A percentile compares a stretch with the other conserved stretches of the same genome.
Conservation (phyloP, 2,113 vertebrate species). For the Dromas ardeola region DNA sequence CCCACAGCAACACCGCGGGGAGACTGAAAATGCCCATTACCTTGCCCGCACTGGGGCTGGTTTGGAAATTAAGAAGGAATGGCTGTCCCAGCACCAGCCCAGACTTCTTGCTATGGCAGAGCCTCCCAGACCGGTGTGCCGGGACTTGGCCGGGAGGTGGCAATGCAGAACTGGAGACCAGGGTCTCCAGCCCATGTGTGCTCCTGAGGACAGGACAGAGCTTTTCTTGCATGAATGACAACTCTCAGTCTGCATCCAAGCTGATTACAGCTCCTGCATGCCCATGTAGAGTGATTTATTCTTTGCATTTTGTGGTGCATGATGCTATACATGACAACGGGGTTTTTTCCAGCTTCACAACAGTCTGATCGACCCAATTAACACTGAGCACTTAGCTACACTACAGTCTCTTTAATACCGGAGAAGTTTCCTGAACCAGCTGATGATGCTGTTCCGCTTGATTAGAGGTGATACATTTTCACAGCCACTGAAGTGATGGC, state of each 20-base stretch:
- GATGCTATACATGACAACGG: not conserved
- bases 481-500: not conserved
- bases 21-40: fast-evolving
- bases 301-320: not conserved
- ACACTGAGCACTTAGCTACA: not conserved
- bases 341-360: not conserved
- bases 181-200: fast-evolving
- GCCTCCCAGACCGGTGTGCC: not conserved
- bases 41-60: fast-evolving
- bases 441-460: not conserved
- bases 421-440: not conserved
- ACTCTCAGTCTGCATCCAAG: fast-evolving
- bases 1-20: fast-evolving
- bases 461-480: not conserved
- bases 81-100: not conserved
- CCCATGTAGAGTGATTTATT: not conserved
- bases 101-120: too few species aligned
- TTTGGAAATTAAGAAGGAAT: not conserved
- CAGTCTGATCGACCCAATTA: not conserved
- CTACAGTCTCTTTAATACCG: not conserved
- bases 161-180: conserved; percentile 25
- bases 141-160: conserved; percentile 58
- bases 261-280: not conserved
- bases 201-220: not conserved
- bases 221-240: fast-evolving